Conservation (phyloP, 2,888 invertebrate species). For the Meliscaeva auricollis region DNA sequence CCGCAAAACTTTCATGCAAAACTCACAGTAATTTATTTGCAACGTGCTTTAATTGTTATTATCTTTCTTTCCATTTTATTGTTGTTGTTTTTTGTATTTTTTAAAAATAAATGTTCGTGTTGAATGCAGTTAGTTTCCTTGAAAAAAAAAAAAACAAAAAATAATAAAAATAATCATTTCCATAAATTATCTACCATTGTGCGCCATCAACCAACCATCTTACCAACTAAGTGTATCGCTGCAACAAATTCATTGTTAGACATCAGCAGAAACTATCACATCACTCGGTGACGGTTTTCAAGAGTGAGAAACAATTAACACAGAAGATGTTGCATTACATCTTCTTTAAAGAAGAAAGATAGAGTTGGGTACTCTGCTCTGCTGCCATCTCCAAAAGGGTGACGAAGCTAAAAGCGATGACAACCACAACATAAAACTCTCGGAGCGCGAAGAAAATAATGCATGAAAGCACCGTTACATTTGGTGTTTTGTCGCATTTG, state of each 20-base stretch:
- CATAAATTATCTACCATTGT: constrained; percentile 71
- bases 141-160: constrained; percentile 27
- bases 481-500: constrained; percentile 60
- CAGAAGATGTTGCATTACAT: constrained; percentile 51
- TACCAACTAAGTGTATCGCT: constrained; percentile 21
- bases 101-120: constrained; percentile 51
- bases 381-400: constrained; percentile 54
- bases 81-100: not conserved
- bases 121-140: constrained; percentile 73
- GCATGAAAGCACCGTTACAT: constrained; percentile 60
- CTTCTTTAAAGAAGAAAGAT: constrained; percentile 27
- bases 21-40: constrained; percentile 58
- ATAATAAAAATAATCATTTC: constrained; percentile 65
- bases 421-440: constrained; percentile 46
- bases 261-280: constrained; percentile 14
- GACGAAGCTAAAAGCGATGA: constrained; percentile 62
- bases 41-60: constrained; percentile 52
- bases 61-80: constrained; percentile 29
- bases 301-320: constrained; percentile 63
- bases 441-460: constrained; percentile 57
- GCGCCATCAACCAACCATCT: constrained; percentile 49
- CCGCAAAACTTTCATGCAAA: constrained; percentile 53
- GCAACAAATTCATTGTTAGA: constrained; percentile 54
- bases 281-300: constrained; percentile 49
- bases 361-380: not conserved